Percentiles rank a stretch among this genome's conserved stretches.
Conservation (phyloP, 1,140 invertebrate species). For the Zophobas morio region DNA sequence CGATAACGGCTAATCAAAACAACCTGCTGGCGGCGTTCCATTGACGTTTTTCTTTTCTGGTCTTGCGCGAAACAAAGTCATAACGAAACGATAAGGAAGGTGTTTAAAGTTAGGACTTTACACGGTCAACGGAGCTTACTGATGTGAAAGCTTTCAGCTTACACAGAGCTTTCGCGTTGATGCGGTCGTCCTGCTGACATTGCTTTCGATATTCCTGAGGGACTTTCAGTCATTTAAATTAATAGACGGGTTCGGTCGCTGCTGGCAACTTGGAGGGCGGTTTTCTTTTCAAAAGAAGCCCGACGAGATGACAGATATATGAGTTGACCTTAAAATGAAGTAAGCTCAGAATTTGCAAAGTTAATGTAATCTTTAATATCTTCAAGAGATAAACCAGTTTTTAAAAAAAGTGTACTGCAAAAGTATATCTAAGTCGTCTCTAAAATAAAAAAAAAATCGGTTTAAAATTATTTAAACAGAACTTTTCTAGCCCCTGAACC, state of each 20-base stretch:
- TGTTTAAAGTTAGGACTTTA: constrained; percentile 50
- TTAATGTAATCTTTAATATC: no score
- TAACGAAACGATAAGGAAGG: constrained; percentile 44
- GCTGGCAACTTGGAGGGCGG: background rate
- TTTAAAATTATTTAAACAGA: no score
- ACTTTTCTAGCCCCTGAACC: no score
- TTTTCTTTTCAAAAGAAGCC: no score
- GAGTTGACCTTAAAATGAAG: no score
- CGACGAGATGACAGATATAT: no score
- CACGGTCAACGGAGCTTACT: constrained; percentile 50
- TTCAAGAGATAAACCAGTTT: no score
- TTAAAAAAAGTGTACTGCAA: no score
- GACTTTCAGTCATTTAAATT: constrained; percentile 45
- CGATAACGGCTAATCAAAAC: constrained; percentile 15
- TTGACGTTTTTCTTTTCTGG: constrained; percentile 6
- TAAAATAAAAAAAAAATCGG: no score
- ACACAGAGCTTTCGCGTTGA: constrained; percentile 47
- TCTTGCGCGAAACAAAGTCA: constrained; percentile 33
- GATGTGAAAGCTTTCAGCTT: constrained; percentile 51
- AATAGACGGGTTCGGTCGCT: constrained; percentile 7
- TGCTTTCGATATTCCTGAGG: constrained; percentile 38
- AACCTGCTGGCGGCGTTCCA: constrained; percentile 10
- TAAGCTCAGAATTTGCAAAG: no score
- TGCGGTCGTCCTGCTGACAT: constrained; percentile 51
- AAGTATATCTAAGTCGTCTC: no score